Base-by-base conservation (phyloP, 2,113 vertebrate species). In the Craseonycteris thonglongyai region DNA sequence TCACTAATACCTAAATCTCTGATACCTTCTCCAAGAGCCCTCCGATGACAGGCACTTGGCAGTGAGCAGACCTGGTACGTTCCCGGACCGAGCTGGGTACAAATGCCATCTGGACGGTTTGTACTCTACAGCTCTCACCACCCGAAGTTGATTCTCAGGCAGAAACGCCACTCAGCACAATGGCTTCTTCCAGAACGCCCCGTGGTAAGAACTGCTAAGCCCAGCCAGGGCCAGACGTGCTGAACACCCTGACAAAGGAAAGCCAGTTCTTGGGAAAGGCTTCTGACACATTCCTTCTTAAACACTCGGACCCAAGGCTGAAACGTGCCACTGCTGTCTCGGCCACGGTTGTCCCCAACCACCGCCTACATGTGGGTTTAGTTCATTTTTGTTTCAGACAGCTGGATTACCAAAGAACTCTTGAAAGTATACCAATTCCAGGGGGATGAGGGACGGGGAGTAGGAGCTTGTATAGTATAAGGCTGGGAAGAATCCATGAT, bases 401-500 rank as follows among this genome's bases (percentile, higher is more conserved):
- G 66, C 82, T 54, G n/a, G n/a, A n/a, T 83, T 28, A 90, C 88
- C 93, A 80, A 86, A 94, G 83, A 91, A 86, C 94, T 95, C 88
- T 63, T 35, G 14, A 47, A 84, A 80, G n/a, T n/a, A 61, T 3
- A 76, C 26, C 30, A 74, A 80, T 49, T 40, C 38, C 16, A 74
- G 38, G n/a, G 19, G 42, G n/a, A n/a, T n/a, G n/a, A n/a, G 51
- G n/a, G 47, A 13, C 51, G 93, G 84, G 40, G 58, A 91, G 16
- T 54, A 93, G 95, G 95, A 93, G 94, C 86, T 94, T 93, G 74
- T 38, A 89, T 12, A 75, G 42, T 51, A 51, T 93, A 97, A 96
- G 94, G 94, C 91, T 95, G 95, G 96, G 92, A 90, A 79, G 49
- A 92, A 93, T 49, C 89, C 66, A 96, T 18, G 93, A 94, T 88